Base-by-base conservation (phyloP, 1,140 invertebrate genomes). In the Trichogramma pretiosum region DNA sequence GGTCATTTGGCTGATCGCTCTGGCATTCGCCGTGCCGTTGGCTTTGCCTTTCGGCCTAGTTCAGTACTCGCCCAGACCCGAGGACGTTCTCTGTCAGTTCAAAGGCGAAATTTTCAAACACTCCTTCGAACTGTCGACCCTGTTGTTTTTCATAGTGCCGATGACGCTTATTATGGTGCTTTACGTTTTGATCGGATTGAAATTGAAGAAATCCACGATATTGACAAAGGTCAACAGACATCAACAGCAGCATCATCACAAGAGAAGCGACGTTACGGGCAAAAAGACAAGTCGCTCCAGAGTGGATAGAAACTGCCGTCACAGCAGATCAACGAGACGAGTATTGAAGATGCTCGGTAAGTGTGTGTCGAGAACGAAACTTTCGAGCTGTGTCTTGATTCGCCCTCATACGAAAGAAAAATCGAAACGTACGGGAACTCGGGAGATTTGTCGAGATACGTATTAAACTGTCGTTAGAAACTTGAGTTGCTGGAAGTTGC, bases 141-240 rank as follows among this genome's bases (percentile, higher is more conserved):
- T 89, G 48, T 61, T 93, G 11, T 92, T 94, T 67, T 93, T 94
- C 60, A 75, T 89, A 1, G 73, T 83, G 5, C 90, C 91, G 0
- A 90, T 93, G 87, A 79, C 81, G 3, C 60, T 92, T 18, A 93
- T 93, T 46, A 87, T 84, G 2, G 80, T 85, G 3, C 73, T 92
- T 0, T 93, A 94, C 59, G 74, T 81, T 3, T 68, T 89, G 33
- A 93, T 93, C 55, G 89, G 84, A 2, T 56, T 88, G 5, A 81
- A 83, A 57, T 64, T 93, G 24, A 78, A 80, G 46, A 74, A 78
- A 37, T 81, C 84, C 0, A 78, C 72, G 26, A 66, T 77, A 56
- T 74, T 76, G 56, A 81, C 76, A 46, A 67, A 61, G 13, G 64
- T 58, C 9, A 58, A 40, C 1, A 52, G 55, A 3, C n/a, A n/a